phyloP scores from a whole-genome alignment of 1,140 invertebrate species.

The Chironomus striatipennis region DNA sequence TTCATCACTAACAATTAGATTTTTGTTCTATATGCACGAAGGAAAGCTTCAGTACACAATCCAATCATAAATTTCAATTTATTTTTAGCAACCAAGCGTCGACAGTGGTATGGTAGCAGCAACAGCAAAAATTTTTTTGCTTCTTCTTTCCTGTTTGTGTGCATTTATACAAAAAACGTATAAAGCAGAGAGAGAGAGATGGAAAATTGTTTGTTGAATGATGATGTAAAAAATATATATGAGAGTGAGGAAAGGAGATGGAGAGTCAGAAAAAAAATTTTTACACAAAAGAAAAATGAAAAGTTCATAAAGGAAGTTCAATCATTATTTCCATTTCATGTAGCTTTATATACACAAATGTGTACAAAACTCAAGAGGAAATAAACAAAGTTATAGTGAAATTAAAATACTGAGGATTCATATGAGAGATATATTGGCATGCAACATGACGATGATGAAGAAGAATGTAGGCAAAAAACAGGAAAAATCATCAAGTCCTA shows the following conservation, averaged over 20 bases:
- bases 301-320: constrained; percentile 21
- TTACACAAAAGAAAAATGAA: constrained; percentile 6
- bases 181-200: no score
- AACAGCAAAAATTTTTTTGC: background rate
- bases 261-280: no score
- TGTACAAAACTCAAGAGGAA: background rate
- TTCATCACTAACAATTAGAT: constrained; percentile 19
- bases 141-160: background rate
- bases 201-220: background rate
- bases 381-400: background rate
- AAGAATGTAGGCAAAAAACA: background rate
- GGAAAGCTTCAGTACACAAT: background rate
- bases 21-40: background rate
- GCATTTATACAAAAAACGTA: background rate
- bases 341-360: background rate
- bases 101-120: background rate
- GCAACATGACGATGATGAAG: background rate
- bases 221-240: background rate
- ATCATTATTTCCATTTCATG: constrained; percentile 21
- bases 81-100: background rate
- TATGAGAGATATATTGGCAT: background rate
- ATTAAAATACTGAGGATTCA: background rate
- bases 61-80: constrained; percentile 21
- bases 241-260: no score
- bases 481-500: background rate